Percentiles rank a stretch among this genome's conserved stretches.
phyloP scores from a whole-genome alignment of 1,140 invertebrate genomes.

The Drosophila azteca region DNA sequence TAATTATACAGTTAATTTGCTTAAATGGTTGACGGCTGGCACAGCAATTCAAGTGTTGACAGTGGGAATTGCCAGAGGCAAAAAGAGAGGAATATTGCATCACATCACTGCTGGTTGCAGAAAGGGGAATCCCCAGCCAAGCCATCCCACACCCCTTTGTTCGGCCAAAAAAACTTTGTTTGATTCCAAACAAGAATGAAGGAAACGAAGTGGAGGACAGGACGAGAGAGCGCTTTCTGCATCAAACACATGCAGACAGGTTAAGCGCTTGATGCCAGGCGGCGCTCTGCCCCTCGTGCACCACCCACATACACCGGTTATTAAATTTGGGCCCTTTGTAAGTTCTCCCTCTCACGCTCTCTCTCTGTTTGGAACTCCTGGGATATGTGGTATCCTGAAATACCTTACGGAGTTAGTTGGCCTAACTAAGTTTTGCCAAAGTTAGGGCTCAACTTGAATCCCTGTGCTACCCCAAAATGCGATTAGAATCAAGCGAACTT shows the following conservation, averaged over 20 bases:
- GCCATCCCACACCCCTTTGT: conserved; percentile 11
- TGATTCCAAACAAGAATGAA: conserved; percentile 23
- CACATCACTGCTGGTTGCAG: not conserved
- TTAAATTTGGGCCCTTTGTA: conserved; percentile 43
- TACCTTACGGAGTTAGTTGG: conserved; percentile 59
- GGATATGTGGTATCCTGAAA: conserved; percentile 36
- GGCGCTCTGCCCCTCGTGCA: not conserved
- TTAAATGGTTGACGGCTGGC: conserved; percentile 52
- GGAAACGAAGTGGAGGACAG: conserved; percentile 23
- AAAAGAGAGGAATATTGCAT: conserved; percentile 4
- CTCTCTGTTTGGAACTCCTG: not conserved
- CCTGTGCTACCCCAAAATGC: conserved; percentile 33
- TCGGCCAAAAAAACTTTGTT: conserved; percentile 54
- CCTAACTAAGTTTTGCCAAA: conserved; percentile 62
- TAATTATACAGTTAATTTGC: conserved; percentile 69
- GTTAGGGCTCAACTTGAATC: conserved; percentile 38
- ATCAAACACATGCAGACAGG: conserved; percentile 63
- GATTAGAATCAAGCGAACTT: conserved; percentile 50
- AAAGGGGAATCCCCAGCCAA: conserved; percentile 3
- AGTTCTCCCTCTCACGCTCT: conserved; percentile 8
- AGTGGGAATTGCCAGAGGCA: conserved; percentile 10
- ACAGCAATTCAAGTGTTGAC: conserved; percentile 50
- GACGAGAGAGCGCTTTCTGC: conserved; percentile 56
- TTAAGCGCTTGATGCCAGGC: conserved; percentile 50
- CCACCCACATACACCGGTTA: conserved; percentile 40